These are phyloP conservation scores for Drosophila insularis DNA, from an alignment of 1,140 invertebrate genomes.

Conservation along the genomic window DNA sequence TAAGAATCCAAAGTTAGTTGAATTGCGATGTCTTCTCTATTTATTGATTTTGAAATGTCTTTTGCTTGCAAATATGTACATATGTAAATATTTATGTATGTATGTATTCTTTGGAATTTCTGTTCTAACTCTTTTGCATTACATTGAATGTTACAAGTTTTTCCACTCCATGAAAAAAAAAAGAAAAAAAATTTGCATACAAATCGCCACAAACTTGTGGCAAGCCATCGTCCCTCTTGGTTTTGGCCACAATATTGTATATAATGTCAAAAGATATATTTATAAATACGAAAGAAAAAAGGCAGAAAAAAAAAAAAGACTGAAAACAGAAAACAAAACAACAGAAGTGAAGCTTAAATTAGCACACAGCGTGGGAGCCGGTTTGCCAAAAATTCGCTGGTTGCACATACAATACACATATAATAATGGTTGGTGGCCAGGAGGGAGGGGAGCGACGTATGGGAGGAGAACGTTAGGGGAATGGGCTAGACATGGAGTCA, in stretches of 20 bases:
- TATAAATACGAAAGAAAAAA: slow-evolving; percentile 60
- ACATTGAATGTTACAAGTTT: slow-evolving; percentile 15
- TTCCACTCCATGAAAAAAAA: slow-evolving; percentile 55
- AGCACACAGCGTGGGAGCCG: slow-evolving; percentile 78
- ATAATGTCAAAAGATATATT: slow-evolving; percentile 53
- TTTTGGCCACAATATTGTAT: slow-evolving; percentile 37
- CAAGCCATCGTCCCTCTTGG: slow-evolving; percentile 6
- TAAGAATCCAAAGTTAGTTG: neutral
- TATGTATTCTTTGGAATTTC: neutral
- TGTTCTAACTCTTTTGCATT: neutral
- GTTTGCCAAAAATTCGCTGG: slow-evolving; percentile 45
- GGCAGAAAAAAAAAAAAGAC: slow-evolving; percentile 17
- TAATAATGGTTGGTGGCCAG: no score
- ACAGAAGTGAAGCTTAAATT: slow-evolving; percentile 76
- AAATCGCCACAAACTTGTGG: slow-evolving; percentile 11
- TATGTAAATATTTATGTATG: no score
- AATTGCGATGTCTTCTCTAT: neutral
- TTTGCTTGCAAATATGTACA: no score
- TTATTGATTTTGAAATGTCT: slow-evolving; percentile 17
- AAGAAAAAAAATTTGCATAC: slow-evolving; percentile 53
- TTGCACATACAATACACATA: neutral
- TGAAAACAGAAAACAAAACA: slow-evolving; percentile 24
- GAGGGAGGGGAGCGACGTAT: slow-evolving; percentile 22
- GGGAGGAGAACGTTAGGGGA: slow-evolving; percentile 7
- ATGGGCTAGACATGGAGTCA: slow-evolving; percentile 51